Evolutionary conservation across 2,113 vertebrate species (phyloP), one percentile per base, ranked within the genome.

Genomic region (Apaloderma vittatum): DNA sequence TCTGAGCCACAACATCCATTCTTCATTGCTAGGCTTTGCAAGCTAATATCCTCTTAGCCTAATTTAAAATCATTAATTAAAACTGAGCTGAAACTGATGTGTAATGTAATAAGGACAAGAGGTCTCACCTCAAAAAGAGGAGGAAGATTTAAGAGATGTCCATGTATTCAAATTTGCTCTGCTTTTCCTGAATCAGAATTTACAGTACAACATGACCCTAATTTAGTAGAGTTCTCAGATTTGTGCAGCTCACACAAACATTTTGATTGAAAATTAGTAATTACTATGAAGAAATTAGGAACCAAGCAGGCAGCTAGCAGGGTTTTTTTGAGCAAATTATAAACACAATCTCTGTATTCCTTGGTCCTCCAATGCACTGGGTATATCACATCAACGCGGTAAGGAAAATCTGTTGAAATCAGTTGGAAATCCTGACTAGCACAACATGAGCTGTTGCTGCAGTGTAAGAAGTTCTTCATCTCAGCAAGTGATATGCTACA

Each of bases 11-110:
- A 86, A 88, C 85, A 96, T 88, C 95, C 95, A 95, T 94, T 94
- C 94, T 93, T 96, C 94, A 91, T 93, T 78, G 86, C 88, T 90
- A 75, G 85, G 95, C 94, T 97, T 96, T 95, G 65, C 74, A 86
- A 70, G 95, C 95, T 98, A 98, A 98, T 98, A 98, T 98, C 97
- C 97, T 97, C 98, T 98, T 98, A 98, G 97, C 97, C 97, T 98
- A 97, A 97, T 98, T 98, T 96, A 74, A 82, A 96, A 85, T 89
- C 93, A 95, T 86, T 97, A 96, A 97, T 97, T 98, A 97, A 96
- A 97, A 96, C 87, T 94, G 84, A 93, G 93, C 72, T 87, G 85
- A 91, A 96, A 97, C 72, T 79, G 81, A 96, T 94, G 71, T 93
- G 94, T 90, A 96, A 94, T 91, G 79, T 86, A 95, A 94, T 94